Evolutionary conservation across 2,797 vertebrate genomes (phyloP), one percentile per base, ranked within the genome.

Genomic region (Sebastes nivosus): DNA sequence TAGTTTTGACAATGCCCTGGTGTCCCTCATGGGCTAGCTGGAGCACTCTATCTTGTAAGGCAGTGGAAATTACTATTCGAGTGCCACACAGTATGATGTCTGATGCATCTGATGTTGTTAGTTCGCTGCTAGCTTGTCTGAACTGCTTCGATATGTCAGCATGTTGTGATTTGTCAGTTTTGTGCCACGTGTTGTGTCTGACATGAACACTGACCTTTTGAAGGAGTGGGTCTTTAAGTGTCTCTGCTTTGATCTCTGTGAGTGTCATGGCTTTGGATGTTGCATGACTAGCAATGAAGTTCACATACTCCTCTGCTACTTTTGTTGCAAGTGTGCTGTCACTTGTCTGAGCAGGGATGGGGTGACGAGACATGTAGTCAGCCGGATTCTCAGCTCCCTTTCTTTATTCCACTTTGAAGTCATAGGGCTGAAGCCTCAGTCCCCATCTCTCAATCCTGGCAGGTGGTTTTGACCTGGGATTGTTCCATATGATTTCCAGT

Each of bases 331-430:
- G 12, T 22, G 72, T 73, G n/a, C 14, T 50, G 1, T 78, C 59
- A 6, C 8, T 1, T 42, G 14, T 67, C 9, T 65, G 12, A 4
- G 27, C 5, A 0, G 14, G 58, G 4, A 81, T 3, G 1, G 79
- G 82, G 6, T 90, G 72, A 9, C 55, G 5, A 9, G 78, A 85
- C 55, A 88, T 90, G 16, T 77, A 82, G 72, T 85, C 84, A 8
- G 73, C 75, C 8, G 74, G 82, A 18, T 85, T 91, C 11, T 86
- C 73, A 1, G 67, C 18, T 9, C 73, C 81, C 22, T 85, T 88
- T 11, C 63, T 71, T 75, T 80, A 83, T 4, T 75, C 32, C 4
- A 80, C 59, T 14, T 2, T 79, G 55, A 83, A 55, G 60, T 82
- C 27, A 10, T 86, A 85, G 0, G 80, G 83, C 50, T 91, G 82